Evolutionary conservation across 2,797 vertebrate genomes (phyloP).

Genomic region (Poecilia wingei): DNA sequence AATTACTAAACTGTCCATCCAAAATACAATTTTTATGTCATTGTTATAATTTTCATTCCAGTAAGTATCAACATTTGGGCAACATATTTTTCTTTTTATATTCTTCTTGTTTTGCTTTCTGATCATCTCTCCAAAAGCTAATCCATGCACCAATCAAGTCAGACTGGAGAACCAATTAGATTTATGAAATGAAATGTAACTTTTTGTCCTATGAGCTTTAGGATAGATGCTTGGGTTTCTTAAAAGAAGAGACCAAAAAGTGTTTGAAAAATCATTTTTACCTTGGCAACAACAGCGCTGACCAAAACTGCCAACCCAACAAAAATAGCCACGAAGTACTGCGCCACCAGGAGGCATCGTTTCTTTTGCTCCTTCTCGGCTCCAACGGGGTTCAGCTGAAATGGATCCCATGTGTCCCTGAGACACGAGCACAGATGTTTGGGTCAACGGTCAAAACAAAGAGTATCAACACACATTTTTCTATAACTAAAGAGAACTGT

Average conservation of each 20-base stretch:
- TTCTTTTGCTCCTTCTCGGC: slow-evolving; percentile 80
- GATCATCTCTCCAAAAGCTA: background rate
- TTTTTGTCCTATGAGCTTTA: background rate
- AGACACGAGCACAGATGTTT: slow-evolving; percentile 19
- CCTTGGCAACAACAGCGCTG: slow-evolving; percentile 79
- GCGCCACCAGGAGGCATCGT: slow-evolving; percentile 71
- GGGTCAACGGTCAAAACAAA: background rate
- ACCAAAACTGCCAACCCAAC: slow-evolving; percentile 78
- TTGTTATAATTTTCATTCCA: no score
- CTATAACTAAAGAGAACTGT: background rate
- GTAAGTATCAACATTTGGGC: background rate
- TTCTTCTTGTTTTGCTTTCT: background rate
- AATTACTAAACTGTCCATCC: no score
- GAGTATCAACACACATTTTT: background rate
- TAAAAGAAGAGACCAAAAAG: background rate
- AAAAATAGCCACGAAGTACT: slow-evolving; percentile 76
- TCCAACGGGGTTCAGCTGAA: slow-evolving; percentile 81
- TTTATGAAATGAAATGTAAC: background rate
- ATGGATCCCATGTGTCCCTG: slow-evolving; percentile 85
- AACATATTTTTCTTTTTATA: no score
- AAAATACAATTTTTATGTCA: no score
- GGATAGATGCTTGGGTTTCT: background rate
- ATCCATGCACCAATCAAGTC: background rate
- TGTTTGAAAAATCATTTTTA: slow-evolving; percentile 34
- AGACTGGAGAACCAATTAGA: background rate